These are phyloP conservation scores for Rachycentron canadum DNA, from an alignment of 2,797 vertebrate species.

Conservation along the genomic window DNA sequence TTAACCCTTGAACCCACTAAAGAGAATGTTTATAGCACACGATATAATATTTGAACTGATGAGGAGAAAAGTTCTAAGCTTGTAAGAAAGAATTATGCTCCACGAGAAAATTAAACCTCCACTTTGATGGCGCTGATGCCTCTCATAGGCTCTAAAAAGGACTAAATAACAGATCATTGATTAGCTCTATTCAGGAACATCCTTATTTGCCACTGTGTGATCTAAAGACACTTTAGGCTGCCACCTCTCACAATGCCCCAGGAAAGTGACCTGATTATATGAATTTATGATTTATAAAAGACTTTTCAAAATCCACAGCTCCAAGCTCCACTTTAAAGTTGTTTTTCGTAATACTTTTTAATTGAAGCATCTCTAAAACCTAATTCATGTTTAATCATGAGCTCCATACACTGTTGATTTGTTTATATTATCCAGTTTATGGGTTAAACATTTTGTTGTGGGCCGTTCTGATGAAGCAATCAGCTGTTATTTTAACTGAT, in stretches of 20 bases:
- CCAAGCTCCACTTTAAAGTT: conserved; percentile 17
- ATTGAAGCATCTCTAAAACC: conserved; percentile 38
- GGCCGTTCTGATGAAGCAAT: conserved; percentile 49
- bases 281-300: conserved; percentile 22
- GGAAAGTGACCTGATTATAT: conserved; percentile 62
- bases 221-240: conserved; percentile 1
- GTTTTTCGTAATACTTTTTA: conserved; percentile 30
- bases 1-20: conserved; percentile 3
- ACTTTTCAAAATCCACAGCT: conserved; percentile 42
- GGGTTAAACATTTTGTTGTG: conserved; percentile 27
- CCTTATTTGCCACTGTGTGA: conserved; percentile 14
- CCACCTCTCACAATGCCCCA: conserved; percentile 16
- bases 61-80: not conserved
- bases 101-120: not conserved
- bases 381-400: conserved; percentile 51
- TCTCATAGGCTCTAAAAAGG: not conserved
- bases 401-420: conserved; percentile 42
- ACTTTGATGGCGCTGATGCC: not conserved
- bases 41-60: not conserved
- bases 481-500: conserved; percentile 40
- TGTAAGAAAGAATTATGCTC: not conserved
- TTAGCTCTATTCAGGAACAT: conserved; percentile 42
- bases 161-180: conserved; percentile 46
- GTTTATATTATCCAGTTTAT: conserved; percentile 41
- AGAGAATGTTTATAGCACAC: not conserved